These are phyloP conservation scores for Eristalinus aeneus DNA, from an alignment of 2,888 invertebrate species.

Conservation along the genomic window DNA sequence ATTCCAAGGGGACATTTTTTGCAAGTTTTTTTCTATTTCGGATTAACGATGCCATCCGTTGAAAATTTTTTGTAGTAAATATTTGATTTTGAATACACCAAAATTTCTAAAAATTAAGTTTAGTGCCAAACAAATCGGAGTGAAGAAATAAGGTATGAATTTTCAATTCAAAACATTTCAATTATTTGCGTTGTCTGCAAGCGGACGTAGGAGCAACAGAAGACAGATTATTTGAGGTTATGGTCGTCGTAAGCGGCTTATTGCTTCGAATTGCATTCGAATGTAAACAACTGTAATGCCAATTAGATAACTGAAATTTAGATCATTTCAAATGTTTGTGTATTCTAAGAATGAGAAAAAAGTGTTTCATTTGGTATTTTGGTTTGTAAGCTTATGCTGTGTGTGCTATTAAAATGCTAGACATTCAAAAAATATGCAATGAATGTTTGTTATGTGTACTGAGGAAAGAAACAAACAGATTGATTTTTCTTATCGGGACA, in stretches of 20 bases:
- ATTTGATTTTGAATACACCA: background rate
- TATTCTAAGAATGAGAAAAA: background rate
- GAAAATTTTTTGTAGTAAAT: slow-evolving; percentile 38
- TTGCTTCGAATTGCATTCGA: background rate
- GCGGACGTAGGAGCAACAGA: background rate
- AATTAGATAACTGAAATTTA: slow-evolving; percentile 17
- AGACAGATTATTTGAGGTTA: slow-evolving; percentile 35
- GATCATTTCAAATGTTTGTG: background rate
- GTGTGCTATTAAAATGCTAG: background rate
- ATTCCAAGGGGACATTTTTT: slow-evolving; percentile 13
- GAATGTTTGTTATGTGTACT: background rate
- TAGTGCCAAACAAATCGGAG: background rate
- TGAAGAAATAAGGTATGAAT: slow-evolving; percentile 1
- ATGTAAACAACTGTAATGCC: slow-evolving; percentile 31
- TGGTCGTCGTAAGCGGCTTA: slow-evolving; percentile 27
- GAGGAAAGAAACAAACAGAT: background rate
- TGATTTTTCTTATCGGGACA: slow-evolving; percentile 1
- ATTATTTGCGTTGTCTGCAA: background rate
- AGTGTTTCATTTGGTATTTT: background rate
- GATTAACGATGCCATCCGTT: slow-evolving; percentile 40
- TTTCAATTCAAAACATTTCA: background rate
- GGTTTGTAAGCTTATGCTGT: background rate
- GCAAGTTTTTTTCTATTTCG: slow-evolving; percentile 32
- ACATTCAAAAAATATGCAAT: background rate
- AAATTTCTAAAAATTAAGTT: background rate